Percentiles rank a stretch among this genome's conserved stretches.
Evolutionary conservation across 2,113 vertebrate species (phyloP).

Genomic region (Cavia porcellus): DNA sequence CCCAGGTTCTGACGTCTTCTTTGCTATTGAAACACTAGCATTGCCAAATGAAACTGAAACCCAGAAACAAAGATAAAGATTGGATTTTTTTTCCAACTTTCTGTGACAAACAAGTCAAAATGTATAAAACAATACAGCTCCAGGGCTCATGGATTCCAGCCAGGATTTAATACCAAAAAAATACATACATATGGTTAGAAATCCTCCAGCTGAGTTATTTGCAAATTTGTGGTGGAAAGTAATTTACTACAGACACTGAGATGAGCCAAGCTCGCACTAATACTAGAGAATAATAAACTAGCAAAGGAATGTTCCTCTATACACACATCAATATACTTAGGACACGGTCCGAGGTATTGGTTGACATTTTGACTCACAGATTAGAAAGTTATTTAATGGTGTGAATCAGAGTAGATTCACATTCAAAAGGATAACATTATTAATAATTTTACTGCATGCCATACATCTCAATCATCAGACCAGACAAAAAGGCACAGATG

Average conservation of each 20-base stretch:
- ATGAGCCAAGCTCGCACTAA: conserved; percentile 79
- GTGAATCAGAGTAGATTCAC: conserved; percentile 82
- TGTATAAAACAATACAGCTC: conserved; percentile 78
- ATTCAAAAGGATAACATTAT: conserved; percentile 81
- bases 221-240: conserved; percentile 85
- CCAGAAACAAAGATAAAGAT: conserved; percentile 49
- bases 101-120: conserved; percentile 77
- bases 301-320: conserved; percentile 78
- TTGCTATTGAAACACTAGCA: conserved; percentile 57
- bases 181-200: conserved; percentile 75
- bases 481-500: conserved; percentile 85
- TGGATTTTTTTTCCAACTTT: conserved; percentile 75
- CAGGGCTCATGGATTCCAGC: conserved; percentile 72
- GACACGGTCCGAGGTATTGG: conserved; percentile 74
- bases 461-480: conserved; percentile 84
- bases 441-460: conserved; percentile 79
- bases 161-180: conserved; percentile 67
- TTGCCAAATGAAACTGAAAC: conserved; percentile 70
- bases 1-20: conserved; percentile 24
- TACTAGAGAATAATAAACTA: conserved; percentile 87
- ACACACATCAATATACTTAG: conserved; percentile 77
- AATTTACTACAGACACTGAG: conserved; percentile 81
- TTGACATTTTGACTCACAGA: conserved; percentile 79
- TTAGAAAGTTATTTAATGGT: conserved; percentile 85
- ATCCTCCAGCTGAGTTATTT: conserved; percentile 84